Evolutionary conservation across 2,888 invertebrate species (phyloP), one percentile per base, ranked within the genome.

Genomic region (Spodoptera exigua): DNA sequence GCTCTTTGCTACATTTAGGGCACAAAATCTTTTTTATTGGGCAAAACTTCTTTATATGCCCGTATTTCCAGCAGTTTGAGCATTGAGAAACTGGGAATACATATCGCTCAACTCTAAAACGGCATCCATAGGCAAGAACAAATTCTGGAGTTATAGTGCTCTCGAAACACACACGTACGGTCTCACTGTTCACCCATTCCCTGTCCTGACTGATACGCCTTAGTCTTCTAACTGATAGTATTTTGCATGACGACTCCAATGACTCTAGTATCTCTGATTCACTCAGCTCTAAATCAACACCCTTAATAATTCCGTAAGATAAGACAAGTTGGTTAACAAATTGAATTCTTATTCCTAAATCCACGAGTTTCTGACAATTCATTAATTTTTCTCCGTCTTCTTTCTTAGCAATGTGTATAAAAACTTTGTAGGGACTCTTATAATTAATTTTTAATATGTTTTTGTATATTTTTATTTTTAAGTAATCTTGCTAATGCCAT

Each of bases 401-500:
- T 35, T 35, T 34, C 21, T 41, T 13, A 51, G 12, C 4, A 9
- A 35, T 35, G 2, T n/a, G 13, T 12, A 51, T 27, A 10, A 13
- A 14, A 10, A 48, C 13, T 34, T 41, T 41, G 13, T 51, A 43
- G 11, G 51, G 51, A 18, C 43, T 51, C 34, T 41, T 51, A 16
- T 34, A 51, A 34, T 32, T 40, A 12, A 51, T 51, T 40, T 32
- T 40, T 2, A 41, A 16, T 13, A 51, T 51, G 10, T 51, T 18
- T 12, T 37, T 18, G 12, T n/a, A 47, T 47, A 16, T 47, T 47
- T 37, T 47, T 9, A 7, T 9, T 13, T 16, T 51, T 51, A 1
- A 51, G n/a, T 17, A 51, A 32, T 51, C 16, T 51, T 4, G 49
- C 49, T 41, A 51, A 34, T 11, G 32, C 34, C 27, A 51, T 32